Evolutionary conservation across 2,797 vertebrate species (phyloP), one percentile per base, ranked within the genome.

Genomic region (Xenopus petersii): DNA sequence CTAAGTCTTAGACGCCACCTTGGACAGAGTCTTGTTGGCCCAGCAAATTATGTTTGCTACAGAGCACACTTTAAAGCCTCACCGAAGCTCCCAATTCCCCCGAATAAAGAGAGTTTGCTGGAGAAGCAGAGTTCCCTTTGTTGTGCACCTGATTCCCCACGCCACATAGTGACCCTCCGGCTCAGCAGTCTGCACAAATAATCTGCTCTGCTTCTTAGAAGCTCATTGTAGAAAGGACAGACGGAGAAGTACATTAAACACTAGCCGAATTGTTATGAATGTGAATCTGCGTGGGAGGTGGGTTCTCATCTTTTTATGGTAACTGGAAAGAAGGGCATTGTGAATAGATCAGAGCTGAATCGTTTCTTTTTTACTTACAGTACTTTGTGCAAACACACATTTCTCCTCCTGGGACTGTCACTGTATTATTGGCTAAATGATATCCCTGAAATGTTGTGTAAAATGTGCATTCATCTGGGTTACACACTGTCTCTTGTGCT

Each of bases 141-240:
- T 59, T 46, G 67, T 60, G 67, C 56, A 70, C 67, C 67, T 70
- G 55, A 47, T 70, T 70, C 55, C 67, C 67, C 67, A 70, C 67
- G 54, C 67, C 67, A 68, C 24, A 13, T 16, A 21, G 11, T 70
- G 67, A 70, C 67, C 55, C 55, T 9, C 16, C 51, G 61, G 5
- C 15, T 9, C 46, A 49, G 55, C 17, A 60, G 42, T 84, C 71
- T 69, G 80, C 69, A 83, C 80, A 82, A 86, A 82, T 74, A 72
- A 80, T 76, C 67, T 73, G 83, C 78, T 85, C 83, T 86, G 81
- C 75, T 71, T 85, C 84, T 85, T 83, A 81, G 72, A 80, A 81
- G 65, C 82, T 77, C 76, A 81, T 15, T 81, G 82, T 81, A 80
- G 78, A 71, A 80, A 84, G 82, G 83, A 81, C 74, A 81, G 83